Evolutionary conservation across 2,888 invertebrate genomes (phyloP).

Genomic region (Lordiphosa andalusiaca): DNA sequence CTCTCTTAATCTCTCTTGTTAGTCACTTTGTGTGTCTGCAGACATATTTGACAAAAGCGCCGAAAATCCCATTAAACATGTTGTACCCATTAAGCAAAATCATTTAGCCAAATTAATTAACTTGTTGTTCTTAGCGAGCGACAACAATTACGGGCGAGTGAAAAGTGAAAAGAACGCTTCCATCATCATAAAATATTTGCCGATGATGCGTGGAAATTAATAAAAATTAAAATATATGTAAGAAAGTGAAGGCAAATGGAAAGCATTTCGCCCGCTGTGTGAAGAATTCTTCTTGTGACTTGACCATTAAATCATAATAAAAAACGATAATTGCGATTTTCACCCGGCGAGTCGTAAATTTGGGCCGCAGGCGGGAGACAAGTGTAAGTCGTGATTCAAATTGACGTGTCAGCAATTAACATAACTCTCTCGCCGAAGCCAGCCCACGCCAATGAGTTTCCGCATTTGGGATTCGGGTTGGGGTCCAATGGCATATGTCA

Average conservation of each 20-base stretch:
- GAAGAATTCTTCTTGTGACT: constrained; percentile 16
- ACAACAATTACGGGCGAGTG: constrained; percentile 67
- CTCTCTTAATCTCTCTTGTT: constrained; percentile 8
- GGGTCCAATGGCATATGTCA: constrained; percentile 39
- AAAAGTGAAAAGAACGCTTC: constrained; percentile 75
- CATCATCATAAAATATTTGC: constrained; percentile 70
- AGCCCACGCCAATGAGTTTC: constrained; percentile 65
- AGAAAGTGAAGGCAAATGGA: constrained; percentile 2
- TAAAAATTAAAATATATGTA: constrained; percentile 57
- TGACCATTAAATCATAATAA: constrained; percentile 75
- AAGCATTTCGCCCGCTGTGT: constrained; percentile 20
- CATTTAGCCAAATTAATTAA: constrained; percentile 72
- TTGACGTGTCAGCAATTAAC: constrained; percentile 76
- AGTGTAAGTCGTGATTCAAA: constrained; percentile 79
- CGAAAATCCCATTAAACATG: constrained; percentile 70
- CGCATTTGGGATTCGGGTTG: constrained; percentile 48
- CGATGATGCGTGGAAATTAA: constrained; percentile 72
- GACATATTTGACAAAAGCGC: constrained; percentile 56
- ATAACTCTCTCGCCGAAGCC: constrained; percentile 55
- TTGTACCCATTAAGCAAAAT: constrained; percentile 70
- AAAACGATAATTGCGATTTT: constrained; percentile 78
- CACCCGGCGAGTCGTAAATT: constrained; percentile 76
- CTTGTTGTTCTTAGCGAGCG: constrained; percentile 73
- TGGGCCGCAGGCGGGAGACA: constrained; percentile 61
- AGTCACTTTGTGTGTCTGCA: constrained; percentile 15